Base-by-base conservation (phyloP, 2,113 vertebrate genomes). In the Lichenostomus cassidix region DNA sequence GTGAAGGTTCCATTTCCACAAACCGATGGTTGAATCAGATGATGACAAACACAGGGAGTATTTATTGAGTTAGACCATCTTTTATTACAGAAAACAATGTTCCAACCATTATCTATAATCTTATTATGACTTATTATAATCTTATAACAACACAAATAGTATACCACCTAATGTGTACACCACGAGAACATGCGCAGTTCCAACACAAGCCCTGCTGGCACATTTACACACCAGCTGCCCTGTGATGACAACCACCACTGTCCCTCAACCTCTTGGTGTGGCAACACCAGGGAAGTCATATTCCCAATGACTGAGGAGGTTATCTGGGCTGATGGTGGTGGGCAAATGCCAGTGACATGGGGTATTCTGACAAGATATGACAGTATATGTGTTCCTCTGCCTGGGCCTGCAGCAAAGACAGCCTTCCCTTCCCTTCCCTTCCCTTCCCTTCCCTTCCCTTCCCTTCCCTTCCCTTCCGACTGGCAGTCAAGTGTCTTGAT, bases 51-150 rank as follows among this genome's bases (percentile, higher is more conserved):
- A 35, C 49, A 84, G 67, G 24, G 52, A 74, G n/a, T 47, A 91
- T 91, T 92, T 87, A 92, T 87, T 92, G 42, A 89, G 47, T 92
- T 92, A 95, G 17, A 35, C 7, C 15, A 76, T 71, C 39, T 62
- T 75, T 95, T 91, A 85, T 92, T 94, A 79, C 35, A 68, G 71
- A 82, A 91, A 89, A 24, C 44, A 52, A 60, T 71, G 42, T 82
- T 92, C 74, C 65, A 87, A 23, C 21, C 86, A 79, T 79, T 91
- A 84, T 8, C 35, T 19, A 3, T 91, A 87, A 91, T 71, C 35
- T 84, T 73, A 24, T 91, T 89, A 75, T 0, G 4, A 69, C 16
- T 83, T 55, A 16, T 46, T 83, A 62, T 49, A 59, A 33, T 44
- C 47, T 83, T 42, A n/a, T 42, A 83, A 49, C 41, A 83, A 33